A percentile compares a stretch with the other conserved stretches of the same genome.
Evolutionary conservation across 1,140 invertebrate species (phyloP).

Genomic region (Nomia melanderi): DNA sequence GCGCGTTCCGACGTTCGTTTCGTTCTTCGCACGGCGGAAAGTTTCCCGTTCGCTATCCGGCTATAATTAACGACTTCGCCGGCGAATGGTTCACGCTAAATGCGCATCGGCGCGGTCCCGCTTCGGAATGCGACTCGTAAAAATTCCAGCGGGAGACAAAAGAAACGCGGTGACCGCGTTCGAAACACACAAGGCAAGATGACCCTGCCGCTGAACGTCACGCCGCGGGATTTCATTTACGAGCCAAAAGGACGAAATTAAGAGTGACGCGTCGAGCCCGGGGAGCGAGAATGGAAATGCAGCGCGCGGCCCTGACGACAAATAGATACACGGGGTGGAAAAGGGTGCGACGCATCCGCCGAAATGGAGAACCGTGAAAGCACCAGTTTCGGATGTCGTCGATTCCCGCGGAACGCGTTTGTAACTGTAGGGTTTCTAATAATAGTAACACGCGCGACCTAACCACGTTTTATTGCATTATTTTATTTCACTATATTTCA

Average conservation of each 20-base stretch:
- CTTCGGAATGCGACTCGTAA: conserved; percentile 39
- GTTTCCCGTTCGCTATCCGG: neutral
- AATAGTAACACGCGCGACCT: too few species aligned
- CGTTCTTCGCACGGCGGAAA: neutral
- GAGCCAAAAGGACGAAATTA: conserved; percentile 50
- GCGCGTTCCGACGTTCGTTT: neutral
- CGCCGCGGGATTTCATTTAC: conserved; percentile 54
- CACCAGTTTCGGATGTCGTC: too few species aligned
- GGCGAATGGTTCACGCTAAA: neutral
- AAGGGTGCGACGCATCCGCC: too few species aligned
- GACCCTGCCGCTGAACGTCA: conserved; percentile 15
- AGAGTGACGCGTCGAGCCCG: neutral
- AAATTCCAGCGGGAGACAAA: conserved; percentile 21
- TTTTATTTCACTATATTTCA: too few species aligned
- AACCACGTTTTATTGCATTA: too few species aligned
- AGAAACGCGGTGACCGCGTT: conserved; percentile 25
- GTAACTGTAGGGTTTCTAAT: too few species aligned
- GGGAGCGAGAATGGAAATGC: neutral
- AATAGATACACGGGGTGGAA: too few species aligned
- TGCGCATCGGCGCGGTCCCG: conserved; percentile 8
- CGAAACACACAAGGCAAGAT: conserved; percentile 46
- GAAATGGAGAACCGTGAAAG: too few species aligned
- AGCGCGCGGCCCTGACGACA: neutral
- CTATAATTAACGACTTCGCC: conserved; percentile 35
- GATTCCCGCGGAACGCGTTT: too few species aligned